Evolutionary conservation across 2,797 vertebrate genomes (phyloP).

Genomic region (Sardinella longiceps): DNA sequence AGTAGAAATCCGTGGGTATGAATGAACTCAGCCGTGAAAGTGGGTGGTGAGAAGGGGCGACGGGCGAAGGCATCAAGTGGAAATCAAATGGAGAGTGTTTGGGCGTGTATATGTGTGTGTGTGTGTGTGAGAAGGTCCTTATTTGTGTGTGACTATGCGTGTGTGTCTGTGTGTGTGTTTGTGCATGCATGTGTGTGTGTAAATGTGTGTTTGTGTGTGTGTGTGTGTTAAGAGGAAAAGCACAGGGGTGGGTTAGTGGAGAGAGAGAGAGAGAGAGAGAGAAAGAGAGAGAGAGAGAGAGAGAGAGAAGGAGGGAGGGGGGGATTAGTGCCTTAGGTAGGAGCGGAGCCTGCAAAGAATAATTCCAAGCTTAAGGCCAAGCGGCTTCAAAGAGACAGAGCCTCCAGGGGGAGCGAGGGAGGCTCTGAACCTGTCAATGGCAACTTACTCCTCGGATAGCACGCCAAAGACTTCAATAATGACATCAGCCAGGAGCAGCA

Average conservation of each 20-base stretch:
- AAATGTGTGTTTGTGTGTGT: conserved; percentile 25
- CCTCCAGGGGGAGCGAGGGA: conserved; percentile 85
- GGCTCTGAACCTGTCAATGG: conserved; percentile 94
- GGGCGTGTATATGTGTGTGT: background rate
- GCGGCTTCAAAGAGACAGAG: conserved; percentile 97
- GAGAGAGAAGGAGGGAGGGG: too few relatives aligned
- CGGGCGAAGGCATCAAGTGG: background rate
- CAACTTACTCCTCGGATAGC: conserved; percentile 86
- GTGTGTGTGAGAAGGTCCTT: too few relatives aligned
- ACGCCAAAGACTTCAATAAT: conserved; percentile 91
- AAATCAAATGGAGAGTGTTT: conserved; percentile 1
- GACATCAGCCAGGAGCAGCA: conserved; percentile 89
- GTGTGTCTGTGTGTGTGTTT: conserved; percentile 9
- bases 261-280: too few relatives aligned
- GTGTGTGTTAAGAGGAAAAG: conserved; percentile 37
- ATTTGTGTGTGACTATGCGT: background rate
- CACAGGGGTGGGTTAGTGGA: conserved; percentile 5
- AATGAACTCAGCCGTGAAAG: background rate
- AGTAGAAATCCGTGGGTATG: background rate
- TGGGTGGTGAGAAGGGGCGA: background rate
- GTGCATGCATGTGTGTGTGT: background rate
- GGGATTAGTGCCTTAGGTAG: conserved; percentile 69
- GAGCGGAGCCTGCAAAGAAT: conserved; percentile 85
- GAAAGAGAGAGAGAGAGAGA: too few relatives aligned
- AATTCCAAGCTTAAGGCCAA: conserved; percentile 96